A percentile compares a stretch with the other conserved stretches of the same genome.
phyloP scores from a whole-genome alignment of 2,797 vertebrate genomes.

The Bothrops alternatus region DNA sequence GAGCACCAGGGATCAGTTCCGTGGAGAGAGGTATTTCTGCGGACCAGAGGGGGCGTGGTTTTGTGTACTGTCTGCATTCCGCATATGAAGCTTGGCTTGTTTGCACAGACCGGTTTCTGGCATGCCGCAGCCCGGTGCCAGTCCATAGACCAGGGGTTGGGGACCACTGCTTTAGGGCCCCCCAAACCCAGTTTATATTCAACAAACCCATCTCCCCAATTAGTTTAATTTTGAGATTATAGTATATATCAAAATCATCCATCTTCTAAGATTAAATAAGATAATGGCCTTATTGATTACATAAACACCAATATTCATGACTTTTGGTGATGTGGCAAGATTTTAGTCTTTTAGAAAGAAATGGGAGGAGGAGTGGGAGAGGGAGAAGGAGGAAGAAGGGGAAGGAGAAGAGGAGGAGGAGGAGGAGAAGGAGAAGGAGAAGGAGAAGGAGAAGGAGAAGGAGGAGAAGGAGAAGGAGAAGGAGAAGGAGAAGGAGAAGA shows the following conservation, averaged over 20 bases:
- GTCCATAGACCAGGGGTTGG: no score
- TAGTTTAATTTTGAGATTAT: neutral
- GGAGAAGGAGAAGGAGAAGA: no score
- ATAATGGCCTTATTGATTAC: neutral
- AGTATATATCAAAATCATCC: neutral
- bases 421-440: accelerated
- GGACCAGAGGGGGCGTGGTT: no score
- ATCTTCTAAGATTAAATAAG: neutral
- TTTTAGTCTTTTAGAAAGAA: neutral
- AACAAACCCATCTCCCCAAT: neutral
- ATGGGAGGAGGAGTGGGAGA: neutral
- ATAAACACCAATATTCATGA: neutral
- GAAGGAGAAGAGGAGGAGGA: accelerated
- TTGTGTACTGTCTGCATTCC: no score
- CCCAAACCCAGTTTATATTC: neutral
- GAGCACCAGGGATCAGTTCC: no score
- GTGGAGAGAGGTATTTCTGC: no score
- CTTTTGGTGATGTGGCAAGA: neutral
- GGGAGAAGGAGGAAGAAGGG: accelerated
- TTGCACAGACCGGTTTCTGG: no score
- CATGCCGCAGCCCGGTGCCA: no score
- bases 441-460: no score
- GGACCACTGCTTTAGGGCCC: neutral
- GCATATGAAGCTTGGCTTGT: no score
- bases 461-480: no score